A percentile compares a stretch with the other conserved stretches of the same genome.
Evolutionary conservation across 2,797 vertebrate genomes (phyloP).

Genomic region (Hydrolagus colliei): DNA sequence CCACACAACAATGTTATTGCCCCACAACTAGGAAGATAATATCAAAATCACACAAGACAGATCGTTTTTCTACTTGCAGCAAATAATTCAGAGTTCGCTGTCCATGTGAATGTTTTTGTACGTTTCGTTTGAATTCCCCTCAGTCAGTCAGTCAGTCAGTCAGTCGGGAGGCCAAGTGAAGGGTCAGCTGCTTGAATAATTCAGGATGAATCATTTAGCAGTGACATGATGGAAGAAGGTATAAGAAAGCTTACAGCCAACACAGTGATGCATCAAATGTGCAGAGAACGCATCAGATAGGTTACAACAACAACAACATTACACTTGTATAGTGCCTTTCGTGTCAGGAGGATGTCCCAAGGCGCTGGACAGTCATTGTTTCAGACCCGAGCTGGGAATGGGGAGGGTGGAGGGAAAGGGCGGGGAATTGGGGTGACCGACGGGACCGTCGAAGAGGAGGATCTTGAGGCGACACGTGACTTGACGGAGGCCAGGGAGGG

Average conservation of each 20-base stretch:
- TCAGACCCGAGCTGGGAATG: too few relatives aligned
- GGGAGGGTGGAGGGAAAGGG: too few relatives aligned
- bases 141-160: not conserved
- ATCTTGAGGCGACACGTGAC: too few relatives aligned
- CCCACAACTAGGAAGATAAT: not conserved
- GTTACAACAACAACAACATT: too few relatives aligned
- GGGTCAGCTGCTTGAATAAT: too few relatives aligned
- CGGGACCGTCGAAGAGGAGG: too few relatives aligned
- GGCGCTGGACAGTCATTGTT: too few relatives aligned
- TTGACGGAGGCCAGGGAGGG: too few relatives aligned
- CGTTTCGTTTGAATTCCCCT: not conserved
- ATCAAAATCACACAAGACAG: not conserved
- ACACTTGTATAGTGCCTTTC: too few relatives aligned
- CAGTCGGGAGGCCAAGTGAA: not conserved
- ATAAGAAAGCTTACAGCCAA: not conserved
- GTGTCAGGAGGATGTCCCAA: too few relatives aligned
- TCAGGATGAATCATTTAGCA: not conserved
- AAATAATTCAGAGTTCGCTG: not conserved
- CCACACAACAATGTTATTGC: not conserved
- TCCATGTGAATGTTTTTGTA: not conserved
- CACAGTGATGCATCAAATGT: not conserved
- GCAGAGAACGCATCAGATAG: not conserved
- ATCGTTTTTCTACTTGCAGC: conserved; percentile 1
- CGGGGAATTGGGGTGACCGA: too few relatives aligned
- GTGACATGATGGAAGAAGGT: not conserved